A percentile compares a stretch with the other conserved stretches of the same genome.
phyloP scores from a whole-genome alignment of 2,888 invertebrate genomes.

The Dryadula phaetusa region DNA sequence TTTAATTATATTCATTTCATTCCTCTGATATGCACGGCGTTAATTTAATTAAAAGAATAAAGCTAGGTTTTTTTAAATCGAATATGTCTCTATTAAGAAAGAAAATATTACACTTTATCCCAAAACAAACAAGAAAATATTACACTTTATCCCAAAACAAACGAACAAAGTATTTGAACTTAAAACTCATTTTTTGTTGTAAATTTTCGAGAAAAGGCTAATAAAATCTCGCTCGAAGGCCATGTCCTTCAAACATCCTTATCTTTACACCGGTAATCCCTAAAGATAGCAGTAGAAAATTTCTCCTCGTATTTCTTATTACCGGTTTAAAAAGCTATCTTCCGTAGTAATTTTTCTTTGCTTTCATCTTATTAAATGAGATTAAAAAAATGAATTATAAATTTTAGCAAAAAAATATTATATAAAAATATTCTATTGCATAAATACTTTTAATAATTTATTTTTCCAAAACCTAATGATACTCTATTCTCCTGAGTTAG shows the following conservation, averaged over 20 bases:
- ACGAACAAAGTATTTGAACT: neutral
- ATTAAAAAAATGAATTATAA: neutral
- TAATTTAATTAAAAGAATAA: no score
- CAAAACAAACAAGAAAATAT: no score
- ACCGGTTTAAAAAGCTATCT: conserved; percentile 10
- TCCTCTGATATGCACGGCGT: no score
- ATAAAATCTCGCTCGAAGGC: conserved; percentile 1
- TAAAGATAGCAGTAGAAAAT: neutral
- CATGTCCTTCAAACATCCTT: conserved; percentile 5
- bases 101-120: no score
- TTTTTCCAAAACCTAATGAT: no score
- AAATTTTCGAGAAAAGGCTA: neutral
- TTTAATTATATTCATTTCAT: no score
- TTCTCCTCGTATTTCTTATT: conserved; percentile 7
- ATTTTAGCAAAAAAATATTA: no score
- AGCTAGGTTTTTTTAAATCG: no score
- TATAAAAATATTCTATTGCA: no score
- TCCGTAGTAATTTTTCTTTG: neutral
- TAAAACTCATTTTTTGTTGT: neutral
- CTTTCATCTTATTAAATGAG: neutral
- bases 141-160: neutral
- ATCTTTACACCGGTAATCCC: conserved; percentile 9
- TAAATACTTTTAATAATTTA: no score
- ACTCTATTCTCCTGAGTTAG: no score
- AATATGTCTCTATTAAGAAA: no score